These are phyloP conservation scores for Scaptomyza montana DNA, from an alignment of 1,140 invertebrate species.

Conservation along the genomic window DNA sequence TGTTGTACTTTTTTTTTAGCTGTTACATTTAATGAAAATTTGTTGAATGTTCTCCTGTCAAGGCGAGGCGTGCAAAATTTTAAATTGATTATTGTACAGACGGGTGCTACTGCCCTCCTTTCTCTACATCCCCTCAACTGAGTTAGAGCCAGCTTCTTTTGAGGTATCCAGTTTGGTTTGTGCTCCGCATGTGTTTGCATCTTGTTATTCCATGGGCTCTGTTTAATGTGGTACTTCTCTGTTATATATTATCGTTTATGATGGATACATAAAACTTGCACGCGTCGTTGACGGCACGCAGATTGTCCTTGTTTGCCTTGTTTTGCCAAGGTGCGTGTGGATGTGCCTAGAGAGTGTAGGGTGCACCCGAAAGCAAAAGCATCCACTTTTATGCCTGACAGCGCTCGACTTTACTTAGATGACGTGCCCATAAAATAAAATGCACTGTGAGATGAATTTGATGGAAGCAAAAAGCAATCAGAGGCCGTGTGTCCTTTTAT, in stretches of 20 bases:
- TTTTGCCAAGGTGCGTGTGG: neutral
- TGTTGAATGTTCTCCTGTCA: constrained; percentile 61
- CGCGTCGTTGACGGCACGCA: constrained; percentile 48
- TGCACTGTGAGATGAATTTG: constrained; percentile 54
- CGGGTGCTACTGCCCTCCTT: neutral
- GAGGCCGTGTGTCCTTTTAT: constrained; percentile 20
- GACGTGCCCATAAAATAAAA: constrained; percentile 68
- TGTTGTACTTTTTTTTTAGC: constrained; percentile 33
- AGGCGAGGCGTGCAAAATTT: constrained; percentile 68
- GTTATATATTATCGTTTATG: constrained; percentile 72
- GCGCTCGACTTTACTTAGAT: constrained; percentile 14
- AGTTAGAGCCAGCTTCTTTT: constrained; percentile 14
- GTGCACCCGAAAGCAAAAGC: neutral
- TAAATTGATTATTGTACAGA: constrained; percentile 70
- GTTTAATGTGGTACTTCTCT: constrained; percentile 47
- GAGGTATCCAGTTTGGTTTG: constrained; percentile 36
- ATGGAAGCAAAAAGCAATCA: neutral
- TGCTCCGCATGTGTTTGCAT: constrained; percentile 42
- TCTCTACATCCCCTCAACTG: neutral
- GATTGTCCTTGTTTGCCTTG: constrained; percentile 16
- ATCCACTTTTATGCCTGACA: constrained; percentile 71
- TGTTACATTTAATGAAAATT: constrained; percentile 76
- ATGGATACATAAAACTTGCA: constrained; percentile 75
- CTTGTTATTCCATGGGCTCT: constrained; percentile 12
- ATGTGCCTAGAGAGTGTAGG: neutral